Conservation (phyloP, 2,113 vertebrate genomes). For the Microcebus tavaratra region DNA sequence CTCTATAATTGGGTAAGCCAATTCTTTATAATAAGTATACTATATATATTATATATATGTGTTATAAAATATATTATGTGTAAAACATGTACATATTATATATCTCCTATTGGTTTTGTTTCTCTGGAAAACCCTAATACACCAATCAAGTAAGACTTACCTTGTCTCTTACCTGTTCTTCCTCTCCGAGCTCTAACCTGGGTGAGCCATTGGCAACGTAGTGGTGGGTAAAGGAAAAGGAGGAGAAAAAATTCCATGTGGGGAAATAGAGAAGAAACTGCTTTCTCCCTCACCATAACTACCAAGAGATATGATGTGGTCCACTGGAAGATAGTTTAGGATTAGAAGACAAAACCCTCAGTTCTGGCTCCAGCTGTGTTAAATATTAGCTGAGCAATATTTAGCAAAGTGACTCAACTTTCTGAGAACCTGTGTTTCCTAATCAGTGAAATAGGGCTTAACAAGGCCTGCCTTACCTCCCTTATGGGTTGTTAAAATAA, state of each 20-base stretch:
- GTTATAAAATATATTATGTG: background rate
- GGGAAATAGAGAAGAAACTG: background rate
- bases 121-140: background rate
- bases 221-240: background rate
- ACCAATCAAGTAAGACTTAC: background rate
- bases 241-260: background rate
- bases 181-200: background rate
- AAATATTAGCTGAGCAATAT: background rate
- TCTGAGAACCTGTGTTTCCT: background rate
- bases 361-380: background rate
- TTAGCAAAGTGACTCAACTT: background rate
- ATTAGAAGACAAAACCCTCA: background rate
- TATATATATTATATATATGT: background rate
- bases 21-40: background rate
- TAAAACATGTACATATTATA: background rate
- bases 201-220: background rate
- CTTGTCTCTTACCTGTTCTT: background rate
- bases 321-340: background rate
- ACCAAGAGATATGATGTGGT: background rate
- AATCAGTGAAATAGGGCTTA: background rate
- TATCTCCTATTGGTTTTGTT: background rate
- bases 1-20: background rate
- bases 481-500: background rate
- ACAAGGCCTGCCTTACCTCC: background rate
- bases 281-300: background rate